Evolutionary conservation across 92 coral and sea anemone species (phyloP), one percentile per base, ranked within the genome.

Genomic region (Bergia sp.): DNA sequence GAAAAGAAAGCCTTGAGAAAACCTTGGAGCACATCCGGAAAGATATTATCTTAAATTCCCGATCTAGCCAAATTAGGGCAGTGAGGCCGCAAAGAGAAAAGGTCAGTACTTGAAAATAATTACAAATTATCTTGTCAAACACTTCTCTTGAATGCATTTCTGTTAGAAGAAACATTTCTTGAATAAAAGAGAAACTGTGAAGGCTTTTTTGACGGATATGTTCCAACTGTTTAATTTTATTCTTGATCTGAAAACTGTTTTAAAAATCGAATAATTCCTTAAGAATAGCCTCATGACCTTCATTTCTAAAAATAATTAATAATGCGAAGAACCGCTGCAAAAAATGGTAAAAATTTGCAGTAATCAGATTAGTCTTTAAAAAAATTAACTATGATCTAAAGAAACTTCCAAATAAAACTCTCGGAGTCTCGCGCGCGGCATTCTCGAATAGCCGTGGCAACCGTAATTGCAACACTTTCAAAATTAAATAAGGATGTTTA

Each of bases 81-180:
- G 93, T 95, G 49, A 91, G 99, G 15, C 99, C 99, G 10, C 91
- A 94, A 18, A 90, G 99, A 29, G 99, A 97, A 90, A 95, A 92
- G 97, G 99, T 97, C 92, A 80, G 89, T 21, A 23, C 44, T 61
- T 37, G 5, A 73, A 37, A 37, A 61, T 79, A 40, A n/a, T 72
- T 91, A 61, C 7, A 1, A 73, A 53, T 65, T 80, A 43, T 76
- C 8, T 37, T 85, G 89, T 90, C 84, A 57, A 15, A 23, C 20
- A 4, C 69, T 61, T 15, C 7, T 61, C 69, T 16, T 16, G 69
- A 61, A 61, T 61, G 20, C 6, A 61, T 61, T 61, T 20, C 7
- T 16, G 7, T 20, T 3, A 5, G 5, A 18, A 61, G 0, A 61
- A 61, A 61, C 23, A 3, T 16, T 21, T 61, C 16, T 37, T 12